Evolutionary conservation across 1,140 invertebrate species (phyloP).

Genomic region (Anastrepha obliqua): DNA sequence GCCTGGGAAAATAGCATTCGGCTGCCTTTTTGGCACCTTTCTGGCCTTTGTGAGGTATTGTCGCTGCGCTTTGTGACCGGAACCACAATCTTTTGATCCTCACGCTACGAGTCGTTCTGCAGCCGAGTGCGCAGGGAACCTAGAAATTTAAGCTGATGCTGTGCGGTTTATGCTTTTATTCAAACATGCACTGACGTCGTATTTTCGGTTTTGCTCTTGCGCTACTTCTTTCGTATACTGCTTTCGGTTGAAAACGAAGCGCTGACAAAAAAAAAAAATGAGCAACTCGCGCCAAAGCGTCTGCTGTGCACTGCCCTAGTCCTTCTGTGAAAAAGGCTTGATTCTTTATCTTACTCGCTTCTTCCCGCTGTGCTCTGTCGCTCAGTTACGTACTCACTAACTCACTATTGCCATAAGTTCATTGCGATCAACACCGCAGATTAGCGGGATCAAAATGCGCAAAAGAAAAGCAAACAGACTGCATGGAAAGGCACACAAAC

Average conservation of each 20-base stretch:
- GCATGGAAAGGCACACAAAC: background rate
- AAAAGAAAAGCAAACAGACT: background rate
- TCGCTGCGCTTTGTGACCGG: constrained; percentile 37
- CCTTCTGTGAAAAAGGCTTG: constrained; percentile 12
- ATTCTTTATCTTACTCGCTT: background rate
- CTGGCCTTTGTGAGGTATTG: constrained; percentile 32
- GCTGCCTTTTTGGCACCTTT: constrained; percentile 45
- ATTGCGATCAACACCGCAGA: background rate
- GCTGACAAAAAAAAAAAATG: background rate
- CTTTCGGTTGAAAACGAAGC: background rate
- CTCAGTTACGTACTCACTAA: background rate
- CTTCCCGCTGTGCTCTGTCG: background rate
- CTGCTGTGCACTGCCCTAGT: background rate
- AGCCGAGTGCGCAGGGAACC: background rate
- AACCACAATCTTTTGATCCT: constrained; percentile 50
- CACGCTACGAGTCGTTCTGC: background rate
- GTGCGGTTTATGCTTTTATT: constrained; percentile 38
- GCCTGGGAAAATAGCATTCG: constrained; percentile 26
- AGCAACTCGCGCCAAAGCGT: constrained; percentile 37
- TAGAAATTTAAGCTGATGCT: constrained; percentile 24
- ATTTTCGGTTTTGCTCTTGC: background rate
- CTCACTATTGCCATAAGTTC: constrained; percentile 3
- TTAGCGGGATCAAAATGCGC: background rate
- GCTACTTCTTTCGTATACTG: too few relatives aligned
- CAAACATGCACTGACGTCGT: constrained; percentile 8